A percentile compares a stretch with the other conserved stretches of the same genome.
Conservation (phyloP, 2,113 vertebrate genomes). For the Pardalotus punctatus region DNA sequence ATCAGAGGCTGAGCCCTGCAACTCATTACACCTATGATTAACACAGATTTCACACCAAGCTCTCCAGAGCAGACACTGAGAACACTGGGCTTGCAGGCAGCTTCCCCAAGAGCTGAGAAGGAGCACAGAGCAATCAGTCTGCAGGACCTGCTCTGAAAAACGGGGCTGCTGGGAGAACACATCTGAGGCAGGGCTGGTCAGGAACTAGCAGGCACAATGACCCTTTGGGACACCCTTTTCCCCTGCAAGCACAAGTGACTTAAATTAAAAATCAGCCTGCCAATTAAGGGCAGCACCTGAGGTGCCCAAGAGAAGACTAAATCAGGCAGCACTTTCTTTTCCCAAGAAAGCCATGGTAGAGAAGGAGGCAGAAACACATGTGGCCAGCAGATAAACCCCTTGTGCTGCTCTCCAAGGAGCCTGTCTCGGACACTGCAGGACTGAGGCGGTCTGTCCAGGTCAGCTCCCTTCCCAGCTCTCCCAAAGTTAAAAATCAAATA, state of each 20-base stretch:
- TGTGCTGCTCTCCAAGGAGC: background rate
- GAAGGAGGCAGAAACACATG: accelerated
- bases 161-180: background rate
- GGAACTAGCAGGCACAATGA: background rate
- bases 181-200: background rate
- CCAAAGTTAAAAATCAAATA: background rate
- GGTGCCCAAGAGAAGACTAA: constrained; percentile 10
- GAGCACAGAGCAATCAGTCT: background rate
- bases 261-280: constrained; percentile 42
- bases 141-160: background rate
- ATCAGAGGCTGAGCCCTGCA: background rate
- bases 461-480: background rate
- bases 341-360: background rate
- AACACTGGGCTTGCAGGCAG: background rate
- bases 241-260: background rate
- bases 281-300: constrained; percentile 42
- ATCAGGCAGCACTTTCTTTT: background rate
- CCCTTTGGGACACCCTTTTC: background rate
- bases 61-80: background rate
- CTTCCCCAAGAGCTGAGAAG: background rate
- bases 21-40: background rate
- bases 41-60: background rate
- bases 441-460: background rate
- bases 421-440: accelerated
- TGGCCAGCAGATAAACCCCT: background rate